Evolutionary conservation across 2,797 vertebrate species (phyloP).

Genomic region (Percopsis omiscomaycus): DNA sequence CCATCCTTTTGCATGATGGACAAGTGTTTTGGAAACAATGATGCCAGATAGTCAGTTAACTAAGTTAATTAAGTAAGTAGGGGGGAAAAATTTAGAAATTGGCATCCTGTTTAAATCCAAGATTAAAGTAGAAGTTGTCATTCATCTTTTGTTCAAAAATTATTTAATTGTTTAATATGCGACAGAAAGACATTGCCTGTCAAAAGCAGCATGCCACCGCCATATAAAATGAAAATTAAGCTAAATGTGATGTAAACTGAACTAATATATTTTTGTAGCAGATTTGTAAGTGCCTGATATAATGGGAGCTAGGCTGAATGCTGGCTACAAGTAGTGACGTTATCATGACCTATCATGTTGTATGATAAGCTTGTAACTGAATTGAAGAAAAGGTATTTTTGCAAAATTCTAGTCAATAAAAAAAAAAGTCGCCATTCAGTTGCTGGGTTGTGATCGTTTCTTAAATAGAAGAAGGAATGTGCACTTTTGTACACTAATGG

Average conservation of each 20-base stretch:
- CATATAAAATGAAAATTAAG: too few species aligned
- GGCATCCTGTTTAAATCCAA: not conserved
- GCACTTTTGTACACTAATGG: too few species aligned
- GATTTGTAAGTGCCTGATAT: constrained; percentile 43
- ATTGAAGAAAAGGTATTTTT: constrained; percentile 25
- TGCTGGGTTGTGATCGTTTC: too few species aligned
- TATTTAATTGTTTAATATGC: too few species aligned
- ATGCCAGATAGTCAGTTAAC: not conserved
- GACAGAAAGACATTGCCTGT: too few species aligned
- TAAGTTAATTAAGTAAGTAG: too few species aligned
- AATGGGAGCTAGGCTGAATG: constrained; percentile 8
- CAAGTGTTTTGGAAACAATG: not conserved
- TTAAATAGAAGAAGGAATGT: too few species aligned
- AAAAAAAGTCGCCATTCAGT: too few species aligned
- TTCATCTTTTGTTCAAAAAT: too few species aligned
- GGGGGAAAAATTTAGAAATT: not conserved
- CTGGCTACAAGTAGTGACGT: constrained; percentile 5
- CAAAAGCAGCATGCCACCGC: not conserved
- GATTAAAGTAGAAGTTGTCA: too few species aligned
- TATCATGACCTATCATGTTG: not conserved
- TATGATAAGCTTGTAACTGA: not conserved
- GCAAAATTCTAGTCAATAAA: constrained; percentile 50
- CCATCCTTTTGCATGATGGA: not conserved
- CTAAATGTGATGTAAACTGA: too few species aligned
- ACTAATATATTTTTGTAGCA: constrained; percentile 42